phyloP scores from a whole-genome alignment of 2,888 invertebrate species.

The Latrodectus hesperus region DNA sequence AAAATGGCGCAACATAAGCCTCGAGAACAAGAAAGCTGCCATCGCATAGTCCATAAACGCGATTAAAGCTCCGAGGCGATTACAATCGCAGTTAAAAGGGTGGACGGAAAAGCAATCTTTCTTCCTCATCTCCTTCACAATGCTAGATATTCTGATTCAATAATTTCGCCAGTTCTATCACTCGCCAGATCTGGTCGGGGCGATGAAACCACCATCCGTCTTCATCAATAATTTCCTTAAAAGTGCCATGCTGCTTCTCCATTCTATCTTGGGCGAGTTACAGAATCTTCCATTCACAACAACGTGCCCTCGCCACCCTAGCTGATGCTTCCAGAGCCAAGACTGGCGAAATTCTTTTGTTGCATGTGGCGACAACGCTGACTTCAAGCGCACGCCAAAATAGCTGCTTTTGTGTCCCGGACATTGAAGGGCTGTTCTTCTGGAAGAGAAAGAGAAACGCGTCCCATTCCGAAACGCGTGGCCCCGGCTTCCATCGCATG shows the following conservation, averaged over 20 bases:
- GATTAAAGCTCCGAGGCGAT: neutral
- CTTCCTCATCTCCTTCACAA: neutral
- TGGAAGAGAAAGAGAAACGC: too few species aligned
- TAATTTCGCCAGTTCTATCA: slow-evolving; percentile 57
- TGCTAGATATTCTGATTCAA: slow-evolving; percentile 47
- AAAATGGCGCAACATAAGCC: too few species aligned
- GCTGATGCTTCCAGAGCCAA: neutral
- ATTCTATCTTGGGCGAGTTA: slow-evolving; percentile 18
- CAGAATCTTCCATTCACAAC: neutral
- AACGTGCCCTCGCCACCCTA: neutral
- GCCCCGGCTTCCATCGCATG: too few species aligned
- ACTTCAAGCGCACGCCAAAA: neutral
- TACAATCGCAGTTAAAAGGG: neutral
- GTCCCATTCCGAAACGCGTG: too few species aligned
- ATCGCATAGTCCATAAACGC: neutral
- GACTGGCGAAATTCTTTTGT: slow-evolving; percentile 2
- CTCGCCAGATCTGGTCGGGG: slow-evolving; percentile 16
- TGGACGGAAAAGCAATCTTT: neutral
- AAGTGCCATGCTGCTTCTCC: slow-evolving; percentile 18
- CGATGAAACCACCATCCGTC: slow-evolving; percentile 53
- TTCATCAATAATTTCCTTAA: slow-evolving; percentile 55
- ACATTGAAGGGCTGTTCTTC: too few species aligned
- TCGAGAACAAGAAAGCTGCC: neutral
- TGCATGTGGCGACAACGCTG: neutral
- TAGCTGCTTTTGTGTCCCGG: too few species aligned